Evolutionary conservation across 2,888 invertebrate species (phyloP).

Genomic region (Brachylomia viminalis): DNA sequence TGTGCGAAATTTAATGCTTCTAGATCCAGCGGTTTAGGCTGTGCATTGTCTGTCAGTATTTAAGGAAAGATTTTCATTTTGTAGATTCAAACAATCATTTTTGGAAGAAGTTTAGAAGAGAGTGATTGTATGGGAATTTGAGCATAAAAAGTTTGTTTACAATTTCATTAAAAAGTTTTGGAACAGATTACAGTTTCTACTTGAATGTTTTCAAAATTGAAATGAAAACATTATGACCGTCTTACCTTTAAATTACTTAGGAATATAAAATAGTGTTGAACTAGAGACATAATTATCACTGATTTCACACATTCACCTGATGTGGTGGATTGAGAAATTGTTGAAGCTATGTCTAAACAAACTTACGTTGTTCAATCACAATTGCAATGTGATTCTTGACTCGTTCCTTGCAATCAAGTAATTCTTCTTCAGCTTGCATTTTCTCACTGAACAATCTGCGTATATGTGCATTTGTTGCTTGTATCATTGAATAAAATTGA

Average conservation of each 20-base stretch:
- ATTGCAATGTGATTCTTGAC: conserved; percentile 96
- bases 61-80: background rate
- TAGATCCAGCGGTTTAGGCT: background rate
- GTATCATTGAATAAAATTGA: conserved; percentile 98
- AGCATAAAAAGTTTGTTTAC: background rate
- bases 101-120: too few relatives aligned
- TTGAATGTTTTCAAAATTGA: conserved; percentile 58
- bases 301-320: conserved; percentile 40
- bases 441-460: conserved; percentile 96
- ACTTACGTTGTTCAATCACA: conserved; percentile 98
- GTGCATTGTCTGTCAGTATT: background rate
- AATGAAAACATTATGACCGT: conserved; percentile 66
- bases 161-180: conserved; percentile 41
- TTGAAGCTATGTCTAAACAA: conserved; percentile 5
- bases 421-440: conserved; percentile 96
- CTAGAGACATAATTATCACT: conserved; percentile 52
- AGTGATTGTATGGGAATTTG: background rate
- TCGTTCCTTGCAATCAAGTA: conserved; percentile 95
- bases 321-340: conserved; percentile 30
- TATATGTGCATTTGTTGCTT: conserved; percentile 98
- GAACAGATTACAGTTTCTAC: conserved; percentile 25
- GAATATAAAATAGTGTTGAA: conserved; percentile 50
- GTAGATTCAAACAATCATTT: background rate
- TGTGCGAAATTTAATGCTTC: background rate
- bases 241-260: conserved; percentile 70